Evolutionary conservation across 2,797 vertebrate species (phyloP).

Genomic region (Eidolon dupreanum): DNA sequence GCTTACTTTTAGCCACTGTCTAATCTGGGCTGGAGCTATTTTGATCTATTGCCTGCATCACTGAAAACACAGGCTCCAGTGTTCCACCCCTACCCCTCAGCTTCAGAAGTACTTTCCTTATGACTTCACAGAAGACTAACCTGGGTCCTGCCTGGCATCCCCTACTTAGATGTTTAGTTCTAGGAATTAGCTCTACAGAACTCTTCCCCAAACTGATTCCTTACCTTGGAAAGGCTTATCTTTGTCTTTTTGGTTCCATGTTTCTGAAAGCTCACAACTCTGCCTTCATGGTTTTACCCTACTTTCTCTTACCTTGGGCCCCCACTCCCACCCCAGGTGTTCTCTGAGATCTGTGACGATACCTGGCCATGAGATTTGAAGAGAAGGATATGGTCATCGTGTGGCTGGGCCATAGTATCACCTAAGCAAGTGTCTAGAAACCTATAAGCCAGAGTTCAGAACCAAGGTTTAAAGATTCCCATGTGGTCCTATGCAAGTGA

Average conservation of each 20-base stretch:
- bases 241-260: neutral
- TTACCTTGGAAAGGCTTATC: neutral
- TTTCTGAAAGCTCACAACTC: neutral
- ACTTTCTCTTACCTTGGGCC: neutral
- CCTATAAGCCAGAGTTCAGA: neutral
- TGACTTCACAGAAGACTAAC: neutral
- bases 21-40: slow-evolving; percentile 45
- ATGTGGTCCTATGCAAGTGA: neutral
- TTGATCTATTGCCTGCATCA: neutral
- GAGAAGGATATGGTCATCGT: neutral
- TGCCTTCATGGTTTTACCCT: neutral
- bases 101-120: slow-evolving; percentile 8
- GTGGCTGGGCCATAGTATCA: neutral
- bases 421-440: neutral
- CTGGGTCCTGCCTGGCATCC: neutral
- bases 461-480: neutral
- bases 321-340: neutral
- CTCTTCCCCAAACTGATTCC: neutral
- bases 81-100: neutral
- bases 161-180: neutral
- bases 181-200: neutral
- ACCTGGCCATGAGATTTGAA: neutral
- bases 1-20: neutral
- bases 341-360: neutral
- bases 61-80: neutral